Evolutionary conservation across 2,113 vertebrate genomes (phyloP).

Genomic region (Azemiops feae): DNA sequence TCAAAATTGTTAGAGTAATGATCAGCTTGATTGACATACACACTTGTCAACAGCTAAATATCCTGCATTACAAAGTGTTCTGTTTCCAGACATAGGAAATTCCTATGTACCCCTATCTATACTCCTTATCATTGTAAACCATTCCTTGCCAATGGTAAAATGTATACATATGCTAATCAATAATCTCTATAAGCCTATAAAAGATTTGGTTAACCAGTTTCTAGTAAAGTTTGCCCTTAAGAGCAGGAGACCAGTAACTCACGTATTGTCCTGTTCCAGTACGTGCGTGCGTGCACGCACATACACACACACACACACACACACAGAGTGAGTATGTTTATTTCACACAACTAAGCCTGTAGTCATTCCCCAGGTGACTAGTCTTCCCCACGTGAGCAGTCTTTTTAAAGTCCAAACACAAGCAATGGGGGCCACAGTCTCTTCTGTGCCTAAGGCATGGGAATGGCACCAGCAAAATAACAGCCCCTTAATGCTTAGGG

Average conservation of each 20-base stretch:
- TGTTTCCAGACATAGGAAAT: not conserved
- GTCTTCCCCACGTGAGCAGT: not conserved
- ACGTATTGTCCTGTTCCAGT: not conserved
- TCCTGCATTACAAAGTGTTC: not conserved
- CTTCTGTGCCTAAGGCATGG: not conserved
- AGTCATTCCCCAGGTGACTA: not conserved
- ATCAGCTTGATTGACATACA: not conserved
- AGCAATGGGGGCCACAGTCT: not conserved
- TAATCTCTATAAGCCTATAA: not conserved
- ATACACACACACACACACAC: too few relatives aligned
- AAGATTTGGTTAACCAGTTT: not conserved
- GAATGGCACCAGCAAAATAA: not conserved
- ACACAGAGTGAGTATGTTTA: too few relatives aligned
- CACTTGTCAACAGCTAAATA: not conserved
- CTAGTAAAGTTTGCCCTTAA: not conserved
- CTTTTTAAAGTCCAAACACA: too few relatives aligned
- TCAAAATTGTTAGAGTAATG: not conserved
- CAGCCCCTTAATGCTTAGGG: not conserved
- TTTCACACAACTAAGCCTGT: too few relatives aligned
- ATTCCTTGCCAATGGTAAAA: not conserved
- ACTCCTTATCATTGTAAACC: not conserved
- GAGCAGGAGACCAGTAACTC: not conserved
- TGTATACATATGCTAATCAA: not conserved
- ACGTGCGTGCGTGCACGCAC: too few relatives aligned
- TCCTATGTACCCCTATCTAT: not conserved